Evolutionary conservation across 2,113 vertebrate species (phyloP).

Genomic region (Pristiophorus japonicus): DNA sequence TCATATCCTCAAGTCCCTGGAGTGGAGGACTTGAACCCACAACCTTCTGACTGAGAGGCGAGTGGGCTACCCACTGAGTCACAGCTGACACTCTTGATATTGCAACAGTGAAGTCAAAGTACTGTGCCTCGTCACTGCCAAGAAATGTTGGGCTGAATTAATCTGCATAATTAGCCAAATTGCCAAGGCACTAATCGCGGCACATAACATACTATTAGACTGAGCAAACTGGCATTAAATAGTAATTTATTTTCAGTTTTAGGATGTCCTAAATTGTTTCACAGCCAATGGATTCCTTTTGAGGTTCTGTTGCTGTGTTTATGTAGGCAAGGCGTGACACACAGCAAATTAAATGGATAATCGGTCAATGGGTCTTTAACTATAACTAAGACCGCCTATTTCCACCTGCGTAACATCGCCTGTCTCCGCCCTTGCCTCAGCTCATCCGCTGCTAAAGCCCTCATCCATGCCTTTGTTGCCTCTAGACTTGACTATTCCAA

Average conservation of each 20-base stretch:
- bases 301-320: background rate
- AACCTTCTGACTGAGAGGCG: no score
- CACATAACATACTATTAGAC: background rate
- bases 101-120: background rate
- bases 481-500: no score
- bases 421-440: no score
- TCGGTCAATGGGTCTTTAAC: background rate
- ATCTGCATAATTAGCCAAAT: background rate
- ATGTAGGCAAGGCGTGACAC: background rate
- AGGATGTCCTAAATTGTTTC: background rate
- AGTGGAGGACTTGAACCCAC: no score
- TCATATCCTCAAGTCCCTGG: no score
- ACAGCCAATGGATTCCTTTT: background rate
- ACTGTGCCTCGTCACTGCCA: background rate
- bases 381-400: no score
- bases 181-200: background rate
- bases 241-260: background rate
- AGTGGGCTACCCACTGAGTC: no score
- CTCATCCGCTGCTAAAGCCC: no score
- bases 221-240: background rate
- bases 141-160: background rate
- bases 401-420: no score
- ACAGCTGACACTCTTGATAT: no score
- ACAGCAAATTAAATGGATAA: background rate
- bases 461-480: no score